These are phyloP conservation scores for Neuroterus valhalla DNA, from an alignment of 1,140 invertebrate genomes.

Conservation along the genomic window DNA sequence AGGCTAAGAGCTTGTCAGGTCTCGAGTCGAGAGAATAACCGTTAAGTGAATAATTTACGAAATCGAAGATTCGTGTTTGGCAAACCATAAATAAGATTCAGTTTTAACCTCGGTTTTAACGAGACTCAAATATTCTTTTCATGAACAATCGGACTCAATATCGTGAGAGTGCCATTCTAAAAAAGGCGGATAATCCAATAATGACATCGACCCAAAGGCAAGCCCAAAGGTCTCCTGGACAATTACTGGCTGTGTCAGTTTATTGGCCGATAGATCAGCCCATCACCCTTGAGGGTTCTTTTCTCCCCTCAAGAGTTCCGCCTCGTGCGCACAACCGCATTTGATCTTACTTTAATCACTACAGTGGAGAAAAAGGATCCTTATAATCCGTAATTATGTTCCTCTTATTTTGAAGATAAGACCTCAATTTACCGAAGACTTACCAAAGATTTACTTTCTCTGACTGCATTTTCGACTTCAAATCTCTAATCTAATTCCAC, in stretches of 20 bases:
- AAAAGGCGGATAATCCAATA: constrained; percentile 62
- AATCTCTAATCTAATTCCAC: no score
- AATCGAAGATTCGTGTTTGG: neutral
- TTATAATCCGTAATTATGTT: neutral
- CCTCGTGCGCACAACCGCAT: constrained; percentile 42
- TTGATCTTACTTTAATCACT: constrained; percentile 58
- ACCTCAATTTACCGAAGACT: no score
- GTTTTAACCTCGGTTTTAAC: no score
- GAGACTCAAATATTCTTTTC: neutral
- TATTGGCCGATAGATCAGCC: constrained; percentile 71
- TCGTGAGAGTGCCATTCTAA: constrained; percentile 10
- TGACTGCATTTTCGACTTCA: no score
- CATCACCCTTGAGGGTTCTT: constrained; percentile 56
- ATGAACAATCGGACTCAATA: neutral
- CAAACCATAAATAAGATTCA: neutral
- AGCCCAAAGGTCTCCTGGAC: constrained; percentile 67
- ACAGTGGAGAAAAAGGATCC: neutral
- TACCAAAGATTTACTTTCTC: no score
- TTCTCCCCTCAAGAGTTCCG: constrained; percentile 55
- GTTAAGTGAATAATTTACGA: constrained; percentile 4
- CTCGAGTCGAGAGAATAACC: neutral
- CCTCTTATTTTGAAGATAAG: neutral
- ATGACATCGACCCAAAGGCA: constrained; percentile 66
- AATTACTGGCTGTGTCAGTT: constrained; percentile 70
- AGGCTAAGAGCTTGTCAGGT: neutral